phyloP scores from a whole-genome alignment of 2,888 invertebrate genomes.

The Bimastos eiseni region DNA sequence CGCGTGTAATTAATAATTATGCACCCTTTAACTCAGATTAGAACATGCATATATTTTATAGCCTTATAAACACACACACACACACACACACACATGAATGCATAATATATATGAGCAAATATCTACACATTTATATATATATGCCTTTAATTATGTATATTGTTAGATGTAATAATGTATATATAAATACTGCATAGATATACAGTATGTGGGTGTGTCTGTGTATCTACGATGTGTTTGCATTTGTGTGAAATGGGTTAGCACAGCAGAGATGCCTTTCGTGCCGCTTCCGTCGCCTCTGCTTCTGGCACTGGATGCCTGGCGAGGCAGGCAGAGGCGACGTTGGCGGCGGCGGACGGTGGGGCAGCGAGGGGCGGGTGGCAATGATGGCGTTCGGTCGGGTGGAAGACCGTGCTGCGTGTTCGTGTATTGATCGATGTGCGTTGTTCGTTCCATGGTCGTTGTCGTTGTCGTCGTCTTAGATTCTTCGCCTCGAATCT shows the following conservation, averaged over 20 bases:
- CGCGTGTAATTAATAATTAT: too few species aligned
- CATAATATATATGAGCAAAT: too few species aligned
- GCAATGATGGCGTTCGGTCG: not conserved
- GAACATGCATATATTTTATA: too few species aligned
- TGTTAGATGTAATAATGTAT: not conserved
- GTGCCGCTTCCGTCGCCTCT: not conserved
- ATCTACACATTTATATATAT: too few species aligned
- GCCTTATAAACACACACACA: too few species aligned
- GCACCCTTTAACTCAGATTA: too few species aligned
- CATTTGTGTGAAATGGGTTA: slow-evolving; percentile 1
- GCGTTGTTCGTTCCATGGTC: not conserved
- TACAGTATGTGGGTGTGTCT: not conserved
- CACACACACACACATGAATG: too few species aligned
- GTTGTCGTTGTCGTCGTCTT: too few species aligned
- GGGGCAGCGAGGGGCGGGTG: too few species aligned
- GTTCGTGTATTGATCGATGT: not conserved
- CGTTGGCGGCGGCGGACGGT: not conserved
- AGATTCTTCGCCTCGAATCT: slow-evolving; percentile 13
- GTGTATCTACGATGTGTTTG: not conserved
- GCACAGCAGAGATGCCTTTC: not conserved
- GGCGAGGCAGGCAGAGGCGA: not conserved
- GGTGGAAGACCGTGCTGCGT: not conserved
- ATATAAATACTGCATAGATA: too few species aligned
- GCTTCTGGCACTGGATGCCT: not conserved
- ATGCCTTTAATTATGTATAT: too few species aligned